Evolutionary conservation across 1,140 invertebrate genomes (phyloP).

Genomic region (Arion vulgaris): DNA sequence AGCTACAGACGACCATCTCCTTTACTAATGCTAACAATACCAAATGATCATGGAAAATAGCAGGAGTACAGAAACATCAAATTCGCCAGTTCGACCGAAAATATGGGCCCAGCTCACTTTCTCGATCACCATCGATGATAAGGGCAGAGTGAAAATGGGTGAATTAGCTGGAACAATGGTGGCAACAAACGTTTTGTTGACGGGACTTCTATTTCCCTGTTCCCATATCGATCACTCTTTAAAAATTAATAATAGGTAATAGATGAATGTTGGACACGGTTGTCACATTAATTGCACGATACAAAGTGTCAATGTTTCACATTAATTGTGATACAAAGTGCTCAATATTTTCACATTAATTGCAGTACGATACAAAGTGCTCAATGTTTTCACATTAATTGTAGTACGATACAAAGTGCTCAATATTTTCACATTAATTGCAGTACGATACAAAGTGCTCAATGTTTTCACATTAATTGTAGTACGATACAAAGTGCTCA

Average conservation of each 20-base stretch:
- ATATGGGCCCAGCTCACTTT: slow-evolving; percentile 5
- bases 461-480: slow-evolving; percentile 17
- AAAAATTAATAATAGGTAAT: slow-evolving; percentile 25
- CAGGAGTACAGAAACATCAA: background rate
- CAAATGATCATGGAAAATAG: background rate
- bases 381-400: too few species aligned
- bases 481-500: background rate
- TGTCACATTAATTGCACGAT: background rate
- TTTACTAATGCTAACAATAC: background rate
- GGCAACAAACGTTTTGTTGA: slow-evolving; percentile 20
- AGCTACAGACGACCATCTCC: too few species aligned
- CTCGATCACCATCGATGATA: background rate
- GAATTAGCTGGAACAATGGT: slow-evolving; percentile 16
- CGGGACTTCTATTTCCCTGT: background rate
- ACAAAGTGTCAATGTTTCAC: too few species aligned
- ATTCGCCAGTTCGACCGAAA: background rate
- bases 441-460: too few species aligned
- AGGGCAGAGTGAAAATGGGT: background rate
- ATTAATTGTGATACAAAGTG: too few species aligned
- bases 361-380: too few species aligned
- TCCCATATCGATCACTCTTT: slow-evolving; percentile 12
- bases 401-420: too few species aligned
- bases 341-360: too few species aligned
- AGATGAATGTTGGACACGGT: background rate
- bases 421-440: too few species aligned